phyloP scores from a whole-genome alignment of 30 jellyfish, hydroid and myxozoan species.

The Catostylus mosaicus region DNA sequence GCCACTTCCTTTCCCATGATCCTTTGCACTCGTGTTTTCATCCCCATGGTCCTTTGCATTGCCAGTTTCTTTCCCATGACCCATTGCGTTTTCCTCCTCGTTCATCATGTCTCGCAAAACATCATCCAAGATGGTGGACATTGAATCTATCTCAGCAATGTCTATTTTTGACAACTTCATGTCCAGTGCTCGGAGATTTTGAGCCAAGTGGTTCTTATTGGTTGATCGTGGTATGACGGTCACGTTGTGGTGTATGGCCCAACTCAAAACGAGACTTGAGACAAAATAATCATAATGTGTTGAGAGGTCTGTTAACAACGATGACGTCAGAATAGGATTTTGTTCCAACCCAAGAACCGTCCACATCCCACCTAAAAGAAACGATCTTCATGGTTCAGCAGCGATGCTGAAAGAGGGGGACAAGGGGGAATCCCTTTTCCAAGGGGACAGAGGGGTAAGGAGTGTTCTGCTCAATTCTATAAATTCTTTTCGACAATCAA shows the following conservation, averaged over 20 bases:
- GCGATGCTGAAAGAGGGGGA: too few species aligned
- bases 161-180: constrained; percentile 66
- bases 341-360: constrained; percentile 61
- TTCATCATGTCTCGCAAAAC: constrained; percentile 17
- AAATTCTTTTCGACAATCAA: too few species aligned
- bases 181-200: constrained; percentile 89
- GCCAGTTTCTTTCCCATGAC: constrained; percentile 3
- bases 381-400: too few species aligned
- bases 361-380: constrained; percentile 88
- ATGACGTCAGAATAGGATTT: constrained; percentile 90
- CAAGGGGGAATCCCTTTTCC: too few species aligned
- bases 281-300: constrained; percentile 92
- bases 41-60: background rate
- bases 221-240: constrained; percentile 92
- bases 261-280: constrained; percentile 87
- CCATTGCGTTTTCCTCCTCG: constrained; percentile 10
- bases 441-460: too few species aligned
- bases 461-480: too few species aligned
- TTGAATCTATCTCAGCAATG: constrained; percentile 59
- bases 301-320: constrained; percentile 81
- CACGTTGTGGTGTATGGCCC: constrained; percentile 95
- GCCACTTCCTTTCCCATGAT: background rate
- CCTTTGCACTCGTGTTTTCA: background rate
- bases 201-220: constrained; percentile 87
- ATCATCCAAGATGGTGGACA: constrained; percentile 60